Conservation (phyloP, 2,888 invertebrate species). For the Agonopterix subpropinquella region DNA sequence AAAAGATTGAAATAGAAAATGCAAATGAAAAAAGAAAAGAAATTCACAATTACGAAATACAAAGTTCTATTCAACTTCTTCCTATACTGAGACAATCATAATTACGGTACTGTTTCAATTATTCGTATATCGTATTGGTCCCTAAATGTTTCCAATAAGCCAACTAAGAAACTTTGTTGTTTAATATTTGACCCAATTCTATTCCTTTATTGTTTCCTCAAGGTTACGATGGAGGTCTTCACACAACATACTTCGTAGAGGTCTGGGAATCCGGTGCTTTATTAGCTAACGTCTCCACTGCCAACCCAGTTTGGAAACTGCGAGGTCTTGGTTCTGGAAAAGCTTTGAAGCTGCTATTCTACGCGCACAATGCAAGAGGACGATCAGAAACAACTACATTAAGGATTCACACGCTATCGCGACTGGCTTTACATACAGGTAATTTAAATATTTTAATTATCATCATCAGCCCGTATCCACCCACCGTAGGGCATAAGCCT, state of each 20-base stretch:
- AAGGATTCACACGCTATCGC: constrained; percentile 52
- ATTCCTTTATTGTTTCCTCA: constrained; percentile 15
- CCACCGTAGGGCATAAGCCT: too few species aligned
- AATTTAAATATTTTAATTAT: constrained; percentile 5
- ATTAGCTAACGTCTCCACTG: constrained; percentile 81
- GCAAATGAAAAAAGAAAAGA: too few species aligned
- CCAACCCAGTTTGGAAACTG: constrained; percentile 84
- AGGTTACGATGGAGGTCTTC: constrained; percentile 87
- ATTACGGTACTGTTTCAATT: too few species aligned
- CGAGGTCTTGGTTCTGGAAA: constrained; percentile 86
- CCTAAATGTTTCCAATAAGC: too few species aligned
- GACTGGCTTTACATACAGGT: constrained; percentile 62
- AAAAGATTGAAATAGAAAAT: too few species aligned
- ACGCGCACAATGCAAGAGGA: constrained; percentile 89
- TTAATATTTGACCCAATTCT: not conserved
- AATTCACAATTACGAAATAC: too few species aligned
- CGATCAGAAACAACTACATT: constrained; percentile 80
- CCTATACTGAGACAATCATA: too few species aligned
- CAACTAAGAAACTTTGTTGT: too few species aligned
- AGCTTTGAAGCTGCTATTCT: constrained; percentile 85
- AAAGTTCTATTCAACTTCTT: too few species aligned
- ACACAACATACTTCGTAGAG: constrained; percentile 83
- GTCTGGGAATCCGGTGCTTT: constrained; percentile 78
- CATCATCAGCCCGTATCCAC: too few species aligned
- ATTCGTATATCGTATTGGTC: too few species aligned